Conservation (phyloP, 1,140 invertebrate species). For the Campoletis sonorensis region DNA sequence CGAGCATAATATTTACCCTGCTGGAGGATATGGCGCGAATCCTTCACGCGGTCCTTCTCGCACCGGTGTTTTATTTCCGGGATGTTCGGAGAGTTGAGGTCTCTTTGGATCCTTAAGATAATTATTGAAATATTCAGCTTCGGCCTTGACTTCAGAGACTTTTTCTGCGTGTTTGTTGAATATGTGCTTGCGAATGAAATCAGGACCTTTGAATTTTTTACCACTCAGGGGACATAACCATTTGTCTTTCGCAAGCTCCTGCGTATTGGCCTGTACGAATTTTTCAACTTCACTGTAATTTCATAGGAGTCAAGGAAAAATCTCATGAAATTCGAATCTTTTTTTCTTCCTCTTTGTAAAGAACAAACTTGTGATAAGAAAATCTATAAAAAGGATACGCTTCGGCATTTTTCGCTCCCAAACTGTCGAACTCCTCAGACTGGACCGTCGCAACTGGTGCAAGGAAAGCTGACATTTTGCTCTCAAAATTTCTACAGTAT, state of each 20-base stretch:
- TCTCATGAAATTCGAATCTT: background rate
- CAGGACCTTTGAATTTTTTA: constrained; percentile 99
- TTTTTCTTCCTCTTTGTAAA: background rate
- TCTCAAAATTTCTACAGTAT: constrained; percentile 80
- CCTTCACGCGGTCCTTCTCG: constrained; percentile 70
- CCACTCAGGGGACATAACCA: constrained; percentile 99
- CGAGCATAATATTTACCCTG: constrained; percentile 69
- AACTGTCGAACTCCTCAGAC: constrained; percentile 89
- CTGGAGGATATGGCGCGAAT: constrained; percentile 73
- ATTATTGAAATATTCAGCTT: constrained; percentile 98
- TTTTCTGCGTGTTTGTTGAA: constrained; percentile 98
- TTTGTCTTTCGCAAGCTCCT: constrained; percentile 97
- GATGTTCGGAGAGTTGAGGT: constrained; percentile 94
- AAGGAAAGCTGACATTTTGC: constrained; percentile 93
- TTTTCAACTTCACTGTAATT: constrained; percentile 89
- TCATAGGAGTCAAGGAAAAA: constrained; percentile 57
- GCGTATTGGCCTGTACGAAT: constrained; percentile 95
- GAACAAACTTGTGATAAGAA: constrained; percentile 26
- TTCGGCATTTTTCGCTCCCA: constrained; percentile 92
- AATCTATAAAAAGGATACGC: constrained; percentile 75
- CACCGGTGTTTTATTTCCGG: constrained; percentile 79
- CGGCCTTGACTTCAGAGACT: constrained; percentile 96
- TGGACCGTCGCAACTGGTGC: constrained; percentile 82
- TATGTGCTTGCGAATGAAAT: constrained; percentile 99
- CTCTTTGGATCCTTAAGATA: constrained; percentile 97